Evolutionary conservation across 2,797 vertebrate species (phyloP).

Genomic region (Brachymystax lenok): DNA sequence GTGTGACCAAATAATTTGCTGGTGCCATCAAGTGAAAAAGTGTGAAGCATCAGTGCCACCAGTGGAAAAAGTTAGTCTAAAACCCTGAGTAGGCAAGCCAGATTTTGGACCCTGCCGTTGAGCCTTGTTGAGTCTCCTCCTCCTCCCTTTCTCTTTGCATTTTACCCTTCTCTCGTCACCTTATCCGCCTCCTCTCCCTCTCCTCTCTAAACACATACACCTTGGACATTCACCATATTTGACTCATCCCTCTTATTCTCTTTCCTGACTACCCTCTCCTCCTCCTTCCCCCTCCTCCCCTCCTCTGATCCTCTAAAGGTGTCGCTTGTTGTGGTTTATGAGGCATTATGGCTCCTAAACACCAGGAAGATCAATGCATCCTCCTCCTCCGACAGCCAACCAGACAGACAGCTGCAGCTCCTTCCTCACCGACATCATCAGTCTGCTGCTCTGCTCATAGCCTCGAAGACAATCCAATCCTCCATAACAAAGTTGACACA

Average conservation of each 20-base stretch:
- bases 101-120: too few species aligned
- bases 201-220: background rate
- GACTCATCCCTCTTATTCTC: slow-evolving; percentile 31
- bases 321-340: slow-evolving; percentile 48
- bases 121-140: slow-evolving; percentile 16
- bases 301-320: slow-evolving; percentile 41
- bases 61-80: too few species aligned
- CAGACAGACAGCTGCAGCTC: too few species aligned
- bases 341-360: slow-evolving; percentile 33
- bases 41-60: too few species aligned
- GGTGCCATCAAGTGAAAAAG: too few species aligned
- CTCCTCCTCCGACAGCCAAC: slow-evolving; percentile 10
- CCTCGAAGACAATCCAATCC: too few species aligned
- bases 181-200: slow-evolving; percentile 46
- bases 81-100: too few species aligned
- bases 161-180: background rate
- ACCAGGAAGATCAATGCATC: slow-evolving; percentile 51
- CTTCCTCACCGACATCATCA: background rate
- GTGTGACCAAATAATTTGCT: too few species aligned
- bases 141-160: slow-evolving; percentile 36
- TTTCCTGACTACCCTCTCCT: background rate
- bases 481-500: background rate
- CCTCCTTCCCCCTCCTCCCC: slow-evolving; percentile 41
- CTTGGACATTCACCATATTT: slow-evolving; percentile 50
- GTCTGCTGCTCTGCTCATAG: background rate